A percentile compares a stretch with the other conserved stretches of the same genome.
These are phyloP conservation scores for Ciconia nigra DNA, from an alignment of 2,797 vertebrate genomes.

Conservation along the genomic window DNA sequence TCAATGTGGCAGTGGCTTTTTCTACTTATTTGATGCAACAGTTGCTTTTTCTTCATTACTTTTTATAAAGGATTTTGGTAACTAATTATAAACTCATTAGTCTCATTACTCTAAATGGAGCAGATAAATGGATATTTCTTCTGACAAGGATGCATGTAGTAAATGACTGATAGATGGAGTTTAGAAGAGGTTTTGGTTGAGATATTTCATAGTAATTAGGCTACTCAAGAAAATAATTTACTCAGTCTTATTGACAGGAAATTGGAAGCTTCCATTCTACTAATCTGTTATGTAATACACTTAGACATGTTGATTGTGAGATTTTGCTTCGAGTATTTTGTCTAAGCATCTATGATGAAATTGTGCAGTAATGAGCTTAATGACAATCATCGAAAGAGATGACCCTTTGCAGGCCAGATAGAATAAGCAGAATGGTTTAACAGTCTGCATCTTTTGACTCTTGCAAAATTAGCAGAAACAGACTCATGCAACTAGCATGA, in stretches of 20 bases:
- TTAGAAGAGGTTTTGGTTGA: slow-evolving; percentile 11
- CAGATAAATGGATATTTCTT: slow-evolving; percentile 5
- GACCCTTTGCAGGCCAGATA: background rate
- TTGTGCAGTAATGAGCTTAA: background rate
- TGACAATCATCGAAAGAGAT: background rate
- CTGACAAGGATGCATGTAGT: background rate
- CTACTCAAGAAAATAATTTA: slow-evolving; percentile 35
- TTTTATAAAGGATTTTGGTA: slow-evolving; percentile 22
- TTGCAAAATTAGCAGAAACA: background rate
- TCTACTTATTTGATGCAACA: background rate
- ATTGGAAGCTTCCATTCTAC: slow-evolving; percentile 5
- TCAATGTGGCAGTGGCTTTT: background rate
- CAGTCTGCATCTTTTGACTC: background rate
- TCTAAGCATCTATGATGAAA: slow-evolving; percentile 2
- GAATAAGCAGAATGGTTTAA: background rate
- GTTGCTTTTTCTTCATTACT: background rate
- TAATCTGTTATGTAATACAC: background rate
- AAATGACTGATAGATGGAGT: background rate
- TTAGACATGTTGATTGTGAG: background rate
- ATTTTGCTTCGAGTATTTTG: slow-evolving; percentile 9
- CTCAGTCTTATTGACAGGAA: background rate
- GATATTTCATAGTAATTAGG: slow-evolving; percentile 8
- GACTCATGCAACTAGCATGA: background rate
- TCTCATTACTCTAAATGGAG: slow-evolving; percentile 14
- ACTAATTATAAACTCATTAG: slow-evolving; percentile 32